Evolutionary conservation across 2,888 invertebrate species (phyloP), one percentile per base, ranked within the genome.

Genomic region (Andricus curvator): DNA sequence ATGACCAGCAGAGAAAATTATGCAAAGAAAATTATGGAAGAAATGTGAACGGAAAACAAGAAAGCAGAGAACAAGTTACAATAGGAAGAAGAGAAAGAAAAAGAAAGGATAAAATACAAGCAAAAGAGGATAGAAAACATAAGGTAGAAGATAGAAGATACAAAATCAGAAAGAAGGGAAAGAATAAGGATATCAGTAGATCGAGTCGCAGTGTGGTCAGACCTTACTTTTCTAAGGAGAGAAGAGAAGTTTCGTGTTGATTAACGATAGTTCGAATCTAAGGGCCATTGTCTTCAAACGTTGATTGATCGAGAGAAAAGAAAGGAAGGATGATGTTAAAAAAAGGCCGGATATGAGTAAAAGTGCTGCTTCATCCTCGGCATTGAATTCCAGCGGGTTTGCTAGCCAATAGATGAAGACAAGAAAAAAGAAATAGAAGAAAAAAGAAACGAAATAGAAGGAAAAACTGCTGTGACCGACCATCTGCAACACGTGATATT

Each of bases 401-500:
- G 37, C 41, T 67, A 11, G 65, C 77, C 66, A 74, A 64, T 48
- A 37, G 44, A 65, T 60, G 51, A 77, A 37, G 56, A 67, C 29
- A 15, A 41, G 66, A 17, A 68, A 68, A 15, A 77, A 41, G 44
- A n/a, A 66, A 67, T 9, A 67, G 22, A 68, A 60, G 17, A 77
- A 56, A 29, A n/a, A 66, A 66, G 17, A 66, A 37, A 37, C 8
- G 17, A 33, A 9, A 79, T 37, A 41, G 13, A 51, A 78, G 33
- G 25, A 60, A 78, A 77, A 44, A 77, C n/a, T n/a, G 51, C 68
- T 70, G 48, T 44, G 79, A 81, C 77, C 82, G 79, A 85, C 78
- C 80, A 51, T 70, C 51, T 51, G n/a, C 33, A 74, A 74, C 37
- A 33, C 56, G 74, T 20, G n/a, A 70, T 11, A 70, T 56, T 56